phyloP scores from a whole-genome alignment of 1,140 invertebrate species.

The Drosophila pallidifrons region DNA sequence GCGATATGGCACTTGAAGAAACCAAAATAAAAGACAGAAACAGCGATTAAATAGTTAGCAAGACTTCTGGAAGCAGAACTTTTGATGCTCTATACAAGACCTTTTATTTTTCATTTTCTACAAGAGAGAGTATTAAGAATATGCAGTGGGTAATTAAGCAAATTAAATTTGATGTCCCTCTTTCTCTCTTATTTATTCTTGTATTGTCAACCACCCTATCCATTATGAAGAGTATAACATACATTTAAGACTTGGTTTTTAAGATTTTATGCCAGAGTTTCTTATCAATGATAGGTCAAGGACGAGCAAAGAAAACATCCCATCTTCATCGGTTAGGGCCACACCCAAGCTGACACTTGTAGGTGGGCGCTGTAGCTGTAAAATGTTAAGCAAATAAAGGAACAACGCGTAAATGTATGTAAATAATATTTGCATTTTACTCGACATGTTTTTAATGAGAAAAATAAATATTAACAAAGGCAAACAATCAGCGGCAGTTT shows the following conservation, averaged over 20 bases:
- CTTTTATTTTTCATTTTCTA: too few relatives aligned
- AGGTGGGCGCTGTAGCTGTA: constrained; percentile 13
- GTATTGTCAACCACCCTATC: background rate
- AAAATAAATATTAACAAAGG: constrained; percentile 63
- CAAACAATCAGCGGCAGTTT: constrained; percentile 26
- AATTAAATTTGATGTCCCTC: too few relatives aligned
- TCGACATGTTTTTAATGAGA: constrained; percentile 75
- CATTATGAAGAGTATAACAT: constrained; percentile 44
- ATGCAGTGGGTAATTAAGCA: too few relatives aligned
- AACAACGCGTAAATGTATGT: constrained; percentile 56
- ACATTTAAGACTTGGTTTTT: constrained; percentile 9
- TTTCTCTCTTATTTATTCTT: background rate
- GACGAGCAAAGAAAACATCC: constrained; percentile 5
- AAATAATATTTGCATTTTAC: constrained; percentile 73
- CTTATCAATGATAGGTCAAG: constrained; percentile 66
- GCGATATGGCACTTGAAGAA: constrained; percentile 33
- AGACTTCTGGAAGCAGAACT: too few relatives aligned
- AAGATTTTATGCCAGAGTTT: background rate
- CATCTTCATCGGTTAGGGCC: background rate
- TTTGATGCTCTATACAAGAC: too few relatives aligned
- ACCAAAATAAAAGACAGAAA: constrained; percentile 7
- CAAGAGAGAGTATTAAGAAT: too few relatives aligned
- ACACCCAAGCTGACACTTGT: constrained; percentile 20
- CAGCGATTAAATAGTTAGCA: background rate
- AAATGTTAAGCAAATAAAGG: constrained; percentile 59